A percentile compares a stretch with the other conserved stretches of the same genome.
These are phyloP conservation scores for Selenia dentaria DNA, from an alignment of 2,888 invertebrate species.

Conservation along the genomic window DNA sequence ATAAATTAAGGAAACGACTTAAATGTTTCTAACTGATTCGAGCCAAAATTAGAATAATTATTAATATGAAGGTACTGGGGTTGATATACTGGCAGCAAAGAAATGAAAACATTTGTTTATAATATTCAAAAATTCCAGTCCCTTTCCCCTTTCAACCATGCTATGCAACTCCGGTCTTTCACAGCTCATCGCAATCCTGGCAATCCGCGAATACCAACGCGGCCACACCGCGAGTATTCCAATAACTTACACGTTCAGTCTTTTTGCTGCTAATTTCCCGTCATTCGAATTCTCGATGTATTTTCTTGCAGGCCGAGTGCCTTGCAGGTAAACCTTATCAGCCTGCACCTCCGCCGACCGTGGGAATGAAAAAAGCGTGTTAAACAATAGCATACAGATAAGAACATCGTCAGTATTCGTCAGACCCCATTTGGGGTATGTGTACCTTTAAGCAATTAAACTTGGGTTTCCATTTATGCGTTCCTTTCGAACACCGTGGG, in stretches of 20 bases:
- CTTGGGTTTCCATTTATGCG: slow-evolving; percentile 61
- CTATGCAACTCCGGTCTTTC: slow-evolving; percentile 1
- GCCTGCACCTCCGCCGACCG: slow-evolving; percentile 61
- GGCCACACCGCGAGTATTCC: slow-evolving; percentile 31
- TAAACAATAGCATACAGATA: slow-evolving; percentile 81
- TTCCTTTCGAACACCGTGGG: slow-evolving; percentile 27
- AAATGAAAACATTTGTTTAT: too few relatives aligned
- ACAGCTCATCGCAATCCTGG: slow-evolving; percentile 22
- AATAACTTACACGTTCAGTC: slow-evolving; percentile 38
- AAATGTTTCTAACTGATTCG: background rate
- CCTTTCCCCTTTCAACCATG: background rate
- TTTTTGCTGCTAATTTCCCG: slow-evolving; percentile 38
- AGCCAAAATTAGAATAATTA: background rate
- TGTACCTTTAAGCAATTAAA: slow-evolving; percentile 66
- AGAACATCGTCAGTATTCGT: slow-evolving; percentile 54
- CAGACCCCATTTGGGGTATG: slow-evolving; percentile 73
- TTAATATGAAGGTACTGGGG: background rate
- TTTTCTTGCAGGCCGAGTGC: slow-evolving; percentile 39
- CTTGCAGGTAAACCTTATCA: slow-evolving; percentile 70
- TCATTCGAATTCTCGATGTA: slow-evolving; percentile 43
- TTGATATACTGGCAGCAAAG: background rate
- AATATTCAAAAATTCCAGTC: too few relatives aligned
- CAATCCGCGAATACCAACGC: slow-evolving; percentile 22
- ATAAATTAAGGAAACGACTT: slow-evolving; percentile 12
- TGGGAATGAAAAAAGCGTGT: slow-evolving; percentile 81